Percentiles rank a stretch among this genome's conserved stretches.
These are phyloP conservation scores for Bufo gargarizans DNA, from an alignment of 2,113 vertebrate species.

Conservation along the genomic window DNA sequence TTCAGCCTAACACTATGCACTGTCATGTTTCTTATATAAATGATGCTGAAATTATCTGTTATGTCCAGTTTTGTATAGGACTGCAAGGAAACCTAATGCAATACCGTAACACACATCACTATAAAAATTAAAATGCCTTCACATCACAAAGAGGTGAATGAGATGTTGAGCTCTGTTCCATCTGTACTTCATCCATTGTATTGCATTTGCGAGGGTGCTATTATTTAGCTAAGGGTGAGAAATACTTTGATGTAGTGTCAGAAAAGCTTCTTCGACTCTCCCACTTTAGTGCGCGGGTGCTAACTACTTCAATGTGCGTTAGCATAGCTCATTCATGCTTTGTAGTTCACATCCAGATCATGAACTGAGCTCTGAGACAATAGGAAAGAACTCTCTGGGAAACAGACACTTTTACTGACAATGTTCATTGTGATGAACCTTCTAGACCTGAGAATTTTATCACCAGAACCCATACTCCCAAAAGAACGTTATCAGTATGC, in stretches of 20 bases:
- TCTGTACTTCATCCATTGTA: neutral
- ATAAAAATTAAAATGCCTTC: neutral
- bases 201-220: neutral
- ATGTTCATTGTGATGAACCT: constrained; percentile 23
- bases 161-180: neutral
- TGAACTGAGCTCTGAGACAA: constrained; percentile 35
- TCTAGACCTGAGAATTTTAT: constrained; percentile 31
- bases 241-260: constrained; percentile 38
- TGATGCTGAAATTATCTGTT: neutral
- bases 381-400: constrained; percentile 17
- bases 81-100: neutral
- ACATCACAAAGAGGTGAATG: neutral
- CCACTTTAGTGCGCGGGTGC: constrained; percentile 15
- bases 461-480: neutral
- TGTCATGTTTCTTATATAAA: too few species aligned
- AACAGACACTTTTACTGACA: constrained; percentile 31
- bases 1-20: too few species aligned
- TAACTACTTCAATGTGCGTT: constrained; percentile 9
- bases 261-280: neutral
- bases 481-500: constrained; percentile 14
- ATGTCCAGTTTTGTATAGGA: neutral
- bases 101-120: neutral
- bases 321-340: constrained; percentile 16
- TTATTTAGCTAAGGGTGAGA: constrained; percentile 5
- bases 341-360: constrained; percentile 26